Conservation (phyloP, 2,113 vertebrate genomes). For the Anhinga anhinga region DNA sequence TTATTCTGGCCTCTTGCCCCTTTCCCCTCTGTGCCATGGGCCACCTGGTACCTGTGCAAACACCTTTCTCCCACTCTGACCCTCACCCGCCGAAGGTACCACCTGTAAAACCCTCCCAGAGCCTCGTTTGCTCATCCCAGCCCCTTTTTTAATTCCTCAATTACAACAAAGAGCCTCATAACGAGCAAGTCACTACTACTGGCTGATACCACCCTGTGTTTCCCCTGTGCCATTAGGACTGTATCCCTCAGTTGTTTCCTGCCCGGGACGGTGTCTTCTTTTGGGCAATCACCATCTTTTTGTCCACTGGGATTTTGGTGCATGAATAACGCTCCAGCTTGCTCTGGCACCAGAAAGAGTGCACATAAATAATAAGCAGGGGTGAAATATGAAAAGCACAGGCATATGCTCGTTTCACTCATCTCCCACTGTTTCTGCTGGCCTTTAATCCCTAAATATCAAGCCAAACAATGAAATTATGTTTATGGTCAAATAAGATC, state of each 20-base stretch:
- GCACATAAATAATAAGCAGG: not conserved
- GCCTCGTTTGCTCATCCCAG: not conserved
- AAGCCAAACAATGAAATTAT: not conserved
- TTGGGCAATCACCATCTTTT: not conserved
- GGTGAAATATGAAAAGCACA: not conserved
- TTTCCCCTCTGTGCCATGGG: not conserved
- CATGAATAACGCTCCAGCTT: not conserved
- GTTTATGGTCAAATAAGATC: not conserved
- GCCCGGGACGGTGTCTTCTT: not conserved
- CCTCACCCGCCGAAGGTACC: not conserved
- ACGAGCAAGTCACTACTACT: not conserved
- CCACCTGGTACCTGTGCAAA: not conserved
- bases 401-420: not conserved
- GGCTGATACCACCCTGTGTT: not conserved
- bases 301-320: not conserved
- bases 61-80: not conserved
- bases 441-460: not conserved
- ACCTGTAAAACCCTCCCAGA: not conserved
- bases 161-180: not conserved
- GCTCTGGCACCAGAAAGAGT: not conserved
- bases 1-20: accelerated
- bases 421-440: not conserved
- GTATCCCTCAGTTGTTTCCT: not conserved
- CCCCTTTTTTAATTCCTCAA: not conserved
- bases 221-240: not conserved